phyloP scores from a whole-genome alignment of 2,113 vertebrate genomes.

The Pontoporia blainvillei region DNA sequence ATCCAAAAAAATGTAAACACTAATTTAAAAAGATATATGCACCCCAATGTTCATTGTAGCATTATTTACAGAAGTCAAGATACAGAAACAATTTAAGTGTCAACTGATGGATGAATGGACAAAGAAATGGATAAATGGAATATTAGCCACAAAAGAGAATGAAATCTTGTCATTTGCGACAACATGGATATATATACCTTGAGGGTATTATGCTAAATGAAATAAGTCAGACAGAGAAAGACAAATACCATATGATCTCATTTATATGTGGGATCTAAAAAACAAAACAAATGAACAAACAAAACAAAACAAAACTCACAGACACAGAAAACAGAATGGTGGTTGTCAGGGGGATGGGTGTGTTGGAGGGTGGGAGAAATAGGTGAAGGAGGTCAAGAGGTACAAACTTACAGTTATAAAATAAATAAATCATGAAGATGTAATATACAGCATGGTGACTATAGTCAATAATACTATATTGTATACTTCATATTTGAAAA shows the following conservation, averaged over 20 bases:
- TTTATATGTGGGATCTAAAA: neutral
- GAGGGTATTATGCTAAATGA: neutral
- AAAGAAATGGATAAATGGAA: too few relatives aligned
- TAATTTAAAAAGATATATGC: neutral
- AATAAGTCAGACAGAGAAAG: neutral
- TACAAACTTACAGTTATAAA: too few relatives aligned
- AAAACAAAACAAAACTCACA: neutral
- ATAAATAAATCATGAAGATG: neutral
- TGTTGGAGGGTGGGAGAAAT: neutral
- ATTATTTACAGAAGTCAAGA: neutral
- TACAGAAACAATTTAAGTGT: neutral
- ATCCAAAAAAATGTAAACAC: neutral
- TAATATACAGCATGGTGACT: neutral
- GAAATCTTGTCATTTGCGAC: neutral
- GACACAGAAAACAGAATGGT: neutral
- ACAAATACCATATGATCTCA: neutral
- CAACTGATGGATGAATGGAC: neutral
- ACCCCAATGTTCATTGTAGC: neutral
- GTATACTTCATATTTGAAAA: neutral
- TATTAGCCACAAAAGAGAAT: fast-evolving
- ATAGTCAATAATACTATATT: fast-evolving
- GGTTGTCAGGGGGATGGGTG: neutral
- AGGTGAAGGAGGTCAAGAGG: neutral
- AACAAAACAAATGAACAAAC: neutral
- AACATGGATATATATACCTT: neutral